A percentile compares a stretch with the other conserved stretches of the same genome.
phyloP scores from a whole-genome alignment of 1,140 invertebrate species.

The Oryzaephilus surinamensis region DNA sequence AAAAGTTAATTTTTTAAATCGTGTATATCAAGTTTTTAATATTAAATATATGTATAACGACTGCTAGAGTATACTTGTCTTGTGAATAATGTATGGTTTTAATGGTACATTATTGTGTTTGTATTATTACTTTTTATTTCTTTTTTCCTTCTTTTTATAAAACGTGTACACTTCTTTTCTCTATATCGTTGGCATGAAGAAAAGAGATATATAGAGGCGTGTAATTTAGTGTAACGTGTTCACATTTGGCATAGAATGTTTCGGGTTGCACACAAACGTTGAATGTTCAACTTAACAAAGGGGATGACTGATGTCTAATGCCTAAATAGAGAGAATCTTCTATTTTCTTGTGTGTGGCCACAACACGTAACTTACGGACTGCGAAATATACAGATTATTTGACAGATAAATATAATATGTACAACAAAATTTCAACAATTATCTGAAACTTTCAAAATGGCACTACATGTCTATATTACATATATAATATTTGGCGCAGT shows the following conservation, averaged over 20 bases:
- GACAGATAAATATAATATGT: slow-evolving; percentile 17
- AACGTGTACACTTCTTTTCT: slow-evolving; percentile 5
- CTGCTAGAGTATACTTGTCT: no score
- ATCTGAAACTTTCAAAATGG: no score
- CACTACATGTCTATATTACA: no score
- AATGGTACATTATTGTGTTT: no score
- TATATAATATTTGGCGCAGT: slow-evolving; percentile 10
- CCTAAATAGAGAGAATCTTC: slow-evolving; percentile 8
- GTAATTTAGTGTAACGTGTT: slow-evolving; percentile 16
- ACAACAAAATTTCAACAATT: no score
- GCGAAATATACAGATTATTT: no score
- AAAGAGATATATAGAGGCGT: slow-evolving; percentile 11
- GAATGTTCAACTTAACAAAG: slow-evolving; percentile 12
- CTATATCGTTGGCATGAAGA: slow-evolving; percentile 8
- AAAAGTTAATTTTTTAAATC: no score
- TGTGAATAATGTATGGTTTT: no score
- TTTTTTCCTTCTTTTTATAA: no score
- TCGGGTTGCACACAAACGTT: slow-evolving; percentile 9
- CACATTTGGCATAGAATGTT: slow-evolving; percentile 12
- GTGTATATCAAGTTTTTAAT: no score
- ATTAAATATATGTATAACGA: no score
- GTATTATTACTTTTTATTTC: no score
- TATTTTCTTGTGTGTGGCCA: slow-evolving; percentile 11
- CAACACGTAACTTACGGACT: slow-evolving; percentile 11
- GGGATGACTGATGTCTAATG: slow-evolving; percentile 13